phyloP scores from a whole-genome alignment of 53 echinoderm and acorn worm species.

The Temnopleurus reevesii region DNA sequence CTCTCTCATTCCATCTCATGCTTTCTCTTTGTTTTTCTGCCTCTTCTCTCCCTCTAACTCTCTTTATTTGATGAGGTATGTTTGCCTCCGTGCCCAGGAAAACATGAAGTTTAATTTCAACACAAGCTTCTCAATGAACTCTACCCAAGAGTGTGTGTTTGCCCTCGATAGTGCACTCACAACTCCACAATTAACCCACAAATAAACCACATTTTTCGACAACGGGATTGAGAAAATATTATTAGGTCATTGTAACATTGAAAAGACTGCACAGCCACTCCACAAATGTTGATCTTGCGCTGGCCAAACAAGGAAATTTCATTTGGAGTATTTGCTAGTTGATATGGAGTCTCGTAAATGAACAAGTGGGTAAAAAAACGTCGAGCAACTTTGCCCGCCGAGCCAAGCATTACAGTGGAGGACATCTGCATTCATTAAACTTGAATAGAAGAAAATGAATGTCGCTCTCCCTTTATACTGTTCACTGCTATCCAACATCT shows the following conservation, averaged over 20 bases:
- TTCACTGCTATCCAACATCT: conserved; percentile 6
- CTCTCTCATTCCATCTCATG: not conserved
- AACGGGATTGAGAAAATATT: conserved; percentile 1
- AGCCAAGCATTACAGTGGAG: not conserved
- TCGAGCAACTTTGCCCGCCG: not conserved
- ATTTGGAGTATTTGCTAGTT: conserved; percentile 30
- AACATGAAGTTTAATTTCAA: not conserved
- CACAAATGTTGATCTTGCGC: conserved; percentile 37
- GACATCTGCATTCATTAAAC: conserved; percentile 26
- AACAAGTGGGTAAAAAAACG: not conserved
- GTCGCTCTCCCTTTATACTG: not conserved
- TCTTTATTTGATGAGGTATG: not conserved
- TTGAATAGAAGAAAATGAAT: conserved; percentile 9
- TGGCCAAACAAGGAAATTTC: conserved; percentile 24
- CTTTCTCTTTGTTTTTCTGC: not conserved
- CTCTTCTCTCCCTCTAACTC: too few species aligned
- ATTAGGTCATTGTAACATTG: conserved; percentile 17
- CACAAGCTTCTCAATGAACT: not conserved
- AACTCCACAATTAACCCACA: not conserved
- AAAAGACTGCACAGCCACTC: not conserved
- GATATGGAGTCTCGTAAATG: conserved; percentile 16
- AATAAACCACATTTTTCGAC: not conserved
- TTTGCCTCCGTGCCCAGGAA: not conserved
- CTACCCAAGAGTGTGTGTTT: not conserved
- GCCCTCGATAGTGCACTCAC: not conserved